Evolutionary conservation across 2,888 invertebrate genomes (phyloP), one percentile per base, ranked within the genome.

Genomic region (Aphodius granarius): DNA sequence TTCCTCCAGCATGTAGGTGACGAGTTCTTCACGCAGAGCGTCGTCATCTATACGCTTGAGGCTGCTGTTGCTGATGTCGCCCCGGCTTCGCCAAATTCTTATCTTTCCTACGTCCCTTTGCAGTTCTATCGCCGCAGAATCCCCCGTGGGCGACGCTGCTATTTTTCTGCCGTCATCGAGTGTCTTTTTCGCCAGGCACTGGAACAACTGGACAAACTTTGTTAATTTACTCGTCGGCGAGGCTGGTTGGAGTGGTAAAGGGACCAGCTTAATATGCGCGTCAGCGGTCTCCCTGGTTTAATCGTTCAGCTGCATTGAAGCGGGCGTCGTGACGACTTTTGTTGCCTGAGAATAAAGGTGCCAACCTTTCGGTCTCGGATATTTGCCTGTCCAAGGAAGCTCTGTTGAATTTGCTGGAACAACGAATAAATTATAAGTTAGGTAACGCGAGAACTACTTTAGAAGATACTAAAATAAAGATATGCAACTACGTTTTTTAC

Each of bases 11-110:
- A 78, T 77, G 62, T 89, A 89, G 5, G 84, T 83, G 2, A 86
- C 86, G n/a, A 89, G 84, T 79, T 89, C 89, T 73, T 89, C 89
- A 76, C 87, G 86, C 2, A 87, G 83, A 5, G 86, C 87, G 5
- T 85, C 85, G 63, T 81, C 83, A 66, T 87, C 88, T 17, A 87
- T 83, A 79, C 88, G 88, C 77, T 85, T 86, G 68, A 88, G 81
- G 77, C 88, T 88, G 78, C 86, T 86, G 82, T 88, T 87, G 78
- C 87, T 87, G 71, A 88, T 87, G 76, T 86, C 86, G 78, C 86
- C n/a, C 43, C 6, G 43, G 13, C 4, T 43, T 43, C 9, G 13
- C 43, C 13, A 13, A 43, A 43, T 43, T 43, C 43, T 43, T 43
- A 43, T 13, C 18, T 9, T 22, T 73, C 5, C 65, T 21, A 5